Percentiles rank a stretch among this genome's conserved stretches.
Conservation (phyloP, 2,797 vertebrate species). For the Coreius guichenoti region DNA sequence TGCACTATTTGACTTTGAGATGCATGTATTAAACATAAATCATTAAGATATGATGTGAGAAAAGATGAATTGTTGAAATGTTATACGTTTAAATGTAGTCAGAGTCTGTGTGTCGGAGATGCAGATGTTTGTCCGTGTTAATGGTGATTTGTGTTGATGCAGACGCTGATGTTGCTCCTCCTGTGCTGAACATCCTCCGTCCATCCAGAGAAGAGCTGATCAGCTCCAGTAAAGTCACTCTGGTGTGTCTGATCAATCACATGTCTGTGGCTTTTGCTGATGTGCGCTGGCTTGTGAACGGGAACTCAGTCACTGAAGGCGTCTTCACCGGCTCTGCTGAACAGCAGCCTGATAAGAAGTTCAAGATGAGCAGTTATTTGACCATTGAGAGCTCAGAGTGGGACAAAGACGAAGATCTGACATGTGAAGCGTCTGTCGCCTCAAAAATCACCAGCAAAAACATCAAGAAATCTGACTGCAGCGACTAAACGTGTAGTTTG, state of each 20-base stretch:
- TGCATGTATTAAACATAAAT: not conserved
- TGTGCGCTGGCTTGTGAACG: slow-evolving; percentile 47
- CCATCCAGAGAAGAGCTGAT: slow-evolving; percentile 68
- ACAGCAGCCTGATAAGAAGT: slow-evolving; percentile 44
- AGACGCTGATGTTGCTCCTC: slow-evolving; percentile 44
- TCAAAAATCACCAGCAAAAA: not conserved
- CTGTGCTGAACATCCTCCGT: slow-evolving; percentile 70
- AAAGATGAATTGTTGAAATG: not conserved
- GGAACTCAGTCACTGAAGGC: slow-evolving; percentile 30
- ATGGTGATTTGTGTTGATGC: not conserved
- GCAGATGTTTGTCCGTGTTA: not conserved
- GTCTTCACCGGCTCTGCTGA: slow-evolving; percentile 48
- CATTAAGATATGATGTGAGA: not conserved
- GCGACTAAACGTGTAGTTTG: not conserved
- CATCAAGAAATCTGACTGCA: slow-evolving; percentile 39
- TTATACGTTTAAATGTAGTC: not conserved
- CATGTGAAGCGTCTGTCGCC: not conserved
- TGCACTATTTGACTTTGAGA: not conserved
- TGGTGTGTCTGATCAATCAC: slow-evolving; percentile 58
- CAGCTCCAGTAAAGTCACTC: slow-evolving; percentile 55
- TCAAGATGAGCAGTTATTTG: slow-evolving; percentile 53
- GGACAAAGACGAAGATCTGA: slow-evolving; percentile 37
- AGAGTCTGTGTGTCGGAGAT: not conserved
- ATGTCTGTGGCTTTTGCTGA: slow-evolving; percentile 35
- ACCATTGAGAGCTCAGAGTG: slow-evolving; percentile 45